Percentiles rank a stretch among this genome's conserved stretches.
These are phyloP conservation scores for Ochotona curzoniae DNA, from an alignment of 2,113 vertebrate species.

Conservation along the genomic window DNA sequence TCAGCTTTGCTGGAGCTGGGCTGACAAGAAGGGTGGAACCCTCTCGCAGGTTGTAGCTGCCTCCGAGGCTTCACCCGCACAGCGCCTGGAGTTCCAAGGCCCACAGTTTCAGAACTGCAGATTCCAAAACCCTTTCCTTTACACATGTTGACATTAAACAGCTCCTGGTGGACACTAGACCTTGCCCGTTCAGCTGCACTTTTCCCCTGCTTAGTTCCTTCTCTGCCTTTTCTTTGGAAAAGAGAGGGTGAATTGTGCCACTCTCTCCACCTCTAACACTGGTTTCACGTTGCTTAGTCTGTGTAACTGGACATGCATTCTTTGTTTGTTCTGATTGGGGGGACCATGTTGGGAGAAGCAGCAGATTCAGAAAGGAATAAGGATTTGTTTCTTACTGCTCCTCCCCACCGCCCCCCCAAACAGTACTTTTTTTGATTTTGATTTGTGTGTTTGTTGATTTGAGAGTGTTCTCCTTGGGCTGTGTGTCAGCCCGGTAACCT, in stretches of 20 bases:
- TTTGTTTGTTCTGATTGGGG: conserved; percentile 12
- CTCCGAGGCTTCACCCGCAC: not conserved
- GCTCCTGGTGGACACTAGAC: not conserved
- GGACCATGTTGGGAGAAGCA: not conserved
- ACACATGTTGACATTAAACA: not conserved
- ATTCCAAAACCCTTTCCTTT: not conserved
- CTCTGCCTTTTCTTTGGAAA: not conserved
- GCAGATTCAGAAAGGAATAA: not conserved
- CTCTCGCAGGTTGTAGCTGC: not conserved
- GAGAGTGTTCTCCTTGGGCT: not conserved
- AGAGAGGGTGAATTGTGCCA: not conserved
- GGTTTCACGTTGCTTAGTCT: not conserved
- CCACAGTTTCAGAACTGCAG: not conserved
- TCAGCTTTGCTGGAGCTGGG: not conserved
- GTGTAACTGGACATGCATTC: not conserved
- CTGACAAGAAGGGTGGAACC: not conserved
- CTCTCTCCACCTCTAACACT: not conserved
- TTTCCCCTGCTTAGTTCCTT: not conserved
- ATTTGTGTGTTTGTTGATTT: not conserved
- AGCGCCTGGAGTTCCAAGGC: not conserved
- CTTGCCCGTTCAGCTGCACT: not conserved
- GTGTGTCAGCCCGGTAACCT: not conserved
- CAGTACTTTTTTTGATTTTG: not conserved
- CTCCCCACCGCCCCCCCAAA: not conserved
- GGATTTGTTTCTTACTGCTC: not conserved